phyloP scores from a whole-genome alignment of 64 coral and sea anemone genomes.

The Pocillopora verrucosa region DNA sequence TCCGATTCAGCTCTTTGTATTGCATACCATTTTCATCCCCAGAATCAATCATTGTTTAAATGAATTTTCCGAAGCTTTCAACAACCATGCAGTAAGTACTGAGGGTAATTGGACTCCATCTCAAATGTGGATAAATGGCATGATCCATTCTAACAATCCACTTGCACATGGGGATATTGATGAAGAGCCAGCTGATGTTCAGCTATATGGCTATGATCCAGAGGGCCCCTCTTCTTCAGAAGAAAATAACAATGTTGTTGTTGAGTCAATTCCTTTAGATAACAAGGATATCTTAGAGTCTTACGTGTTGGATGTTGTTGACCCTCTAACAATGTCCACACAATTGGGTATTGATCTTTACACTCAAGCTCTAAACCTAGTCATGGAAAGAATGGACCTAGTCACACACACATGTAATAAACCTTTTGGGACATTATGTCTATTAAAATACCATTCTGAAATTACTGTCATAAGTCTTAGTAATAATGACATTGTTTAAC shows the following conservation, averaged over 20 bases:
- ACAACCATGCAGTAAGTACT: conserved; percentile 31
- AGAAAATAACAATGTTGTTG: conserved; percentile 38
- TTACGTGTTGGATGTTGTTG: not conserved
- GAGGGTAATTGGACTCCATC: conserved; percentile 40
- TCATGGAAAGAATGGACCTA: not conserved
- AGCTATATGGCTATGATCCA: conserved; percentile 49
- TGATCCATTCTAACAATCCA: conserved; percentile 12
- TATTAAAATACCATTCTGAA: too few relatives aligned
- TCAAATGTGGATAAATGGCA: conserved; percentile 39
- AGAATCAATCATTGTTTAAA: conserved; percentile 13
- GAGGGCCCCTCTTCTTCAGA: conserved; percentile 40
- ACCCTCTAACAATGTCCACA: not conserved
- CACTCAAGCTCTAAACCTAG: conserved; percentile 5
- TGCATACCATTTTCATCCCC: conserved; percentile 29
- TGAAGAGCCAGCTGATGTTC: conserved; percentile 33
- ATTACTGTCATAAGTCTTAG: too few relatives aligned
- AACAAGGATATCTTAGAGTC: not conserved
- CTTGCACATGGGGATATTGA: not conserved
- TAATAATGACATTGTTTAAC: too few relatives aligned
- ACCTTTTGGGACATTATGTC: too few relatives aligned
- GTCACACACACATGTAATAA: too few relatives aligned
- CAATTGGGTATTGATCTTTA: conserved; percentile 9
- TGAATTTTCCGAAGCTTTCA: conserved; percentile 46
- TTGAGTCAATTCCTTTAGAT: not conserved
- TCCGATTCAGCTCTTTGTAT: conserved; percentile 39